Evolutionary conservation across 2,888 invertebrate species (phyloP), one percentile per base, ranked within the genome.

Genomic region (Chesias legatella): DNA sequence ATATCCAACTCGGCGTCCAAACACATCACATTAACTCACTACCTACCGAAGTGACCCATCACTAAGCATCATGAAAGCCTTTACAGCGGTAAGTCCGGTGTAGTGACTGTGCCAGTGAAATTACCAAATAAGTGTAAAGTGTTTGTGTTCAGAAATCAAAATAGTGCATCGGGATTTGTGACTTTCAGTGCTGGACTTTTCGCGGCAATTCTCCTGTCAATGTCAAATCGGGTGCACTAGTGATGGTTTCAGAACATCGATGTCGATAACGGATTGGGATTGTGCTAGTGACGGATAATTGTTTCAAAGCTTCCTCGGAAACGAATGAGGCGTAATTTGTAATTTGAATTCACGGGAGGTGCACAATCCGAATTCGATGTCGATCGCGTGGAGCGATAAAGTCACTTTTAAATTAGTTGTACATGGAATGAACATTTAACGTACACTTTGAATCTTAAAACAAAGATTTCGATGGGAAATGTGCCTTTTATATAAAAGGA

Each of bases 41-140:
- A 70, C 72, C 72, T 76, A 68, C 81, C 79, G 73, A 70, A 79
- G 83, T 85, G 83, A 82, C 81, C 80, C 77, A 79, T 73, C 77
- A 79, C 75, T 74, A 80, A 73, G 68, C 84, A 86, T 50, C 82
- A 88, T 88, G 88, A 88, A 79, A 79, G 79, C 85, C 83, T 88
- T 84, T 82, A 82, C 83, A 79, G 86, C 88, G 88, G 88, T 88
- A 84, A 88, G 86, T 88, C 65, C 57, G 76, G 81, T 73, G 74
- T 33, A 51, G 23, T 46, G 43, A 41, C 48, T 57, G 39, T 37
- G 40, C 30, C 32, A 50, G 50, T 54, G 52, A 29, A 33, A 36
- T 28, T 52, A 54, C 58, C 51, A 46, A 48, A 54, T 53, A 63
- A 79, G 76, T 79, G 79, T 73, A 67, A 71, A 79, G 79, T 81